Evolutionary conservation across 2,797 vertebrate genomes (phyloP), one percentile per base, ranked within the genome.

Genomic region (Cercopithecus petaurista): DNA sequence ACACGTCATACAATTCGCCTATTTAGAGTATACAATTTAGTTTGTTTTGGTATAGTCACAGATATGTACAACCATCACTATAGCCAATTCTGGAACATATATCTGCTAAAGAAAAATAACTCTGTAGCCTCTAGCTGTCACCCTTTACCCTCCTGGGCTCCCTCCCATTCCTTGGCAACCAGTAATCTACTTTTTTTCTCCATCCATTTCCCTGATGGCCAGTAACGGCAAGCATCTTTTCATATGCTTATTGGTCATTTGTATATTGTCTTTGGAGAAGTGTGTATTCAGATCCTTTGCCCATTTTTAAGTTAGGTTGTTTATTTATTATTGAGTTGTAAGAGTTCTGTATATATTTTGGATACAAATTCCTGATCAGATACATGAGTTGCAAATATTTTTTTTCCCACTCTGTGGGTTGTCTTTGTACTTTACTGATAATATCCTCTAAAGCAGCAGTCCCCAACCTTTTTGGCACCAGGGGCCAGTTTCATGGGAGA

Each of bases 321-420:
- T 77, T 84, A 91, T 90, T 80, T 72, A 88, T 55, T 73, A 94
- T 4, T 88, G 39, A 96, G 26, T 93, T 79, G 5, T 89, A 77
- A 55, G 67, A 76, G 39, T 88, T 90, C 46, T 94, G 81, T 64
- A 72, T 30, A 43, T 72, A 80, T 46, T 90, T n/a, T 77, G 33
- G 52, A 75, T 48, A 93, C 39, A 93, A 91, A 93, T 43, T 39
- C 26, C 21, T 77, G 87, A 73, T 73, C 46, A 41, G 30, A 80
- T 55, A 93, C 33, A 15, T 26, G 61, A 93, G 36, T 77, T 90
- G 33, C 67, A 96, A 72, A 72, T 52, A 85, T 43, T 33, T 70
- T 39, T 67, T 39, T 67, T 88, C 70, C 39, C 19, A 67, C 57
- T 82, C n/a, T 86, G 76, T 95, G 80, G 28, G 46, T 46, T 88